Evolutionary conservation across 2,888 invertebrate genomes (phyloP).

Genomic region (Glyphotaelius pellucidus): DNA sequence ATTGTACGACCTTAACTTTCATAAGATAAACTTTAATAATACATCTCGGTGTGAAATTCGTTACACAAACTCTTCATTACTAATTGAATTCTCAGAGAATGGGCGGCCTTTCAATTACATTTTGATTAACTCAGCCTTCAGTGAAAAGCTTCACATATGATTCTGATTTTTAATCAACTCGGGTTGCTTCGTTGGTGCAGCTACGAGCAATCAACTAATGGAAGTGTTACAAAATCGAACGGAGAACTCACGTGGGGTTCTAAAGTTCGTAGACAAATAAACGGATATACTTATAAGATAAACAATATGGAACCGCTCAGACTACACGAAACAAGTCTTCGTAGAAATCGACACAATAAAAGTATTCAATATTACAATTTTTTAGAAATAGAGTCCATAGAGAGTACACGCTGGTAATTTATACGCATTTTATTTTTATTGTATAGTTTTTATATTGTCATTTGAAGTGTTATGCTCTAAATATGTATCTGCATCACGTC

Average conservation of each 20-base stretch:
- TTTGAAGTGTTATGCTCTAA: no score
- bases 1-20: no score
- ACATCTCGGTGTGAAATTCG: not conserved
- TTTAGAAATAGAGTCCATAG: not conserved
- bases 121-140: not conserved
- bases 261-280: not conserved
- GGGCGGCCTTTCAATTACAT: not conserved
- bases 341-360: not conserved
- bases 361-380: not conserved
- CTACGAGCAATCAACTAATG: constrained; percentile 9
- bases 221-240: constrained; percentile 23
- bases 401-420: not conserved
- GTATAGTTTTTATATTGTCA: no score
- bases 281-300: not conserved
- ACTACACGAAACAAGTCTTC: not conserved
- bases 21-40: not conserved
- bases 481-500: no score
- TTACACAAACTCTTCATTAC: not conserved
- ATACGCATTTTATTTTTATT: not conserved
- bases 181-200: not conserved
- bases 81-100: not conserved
- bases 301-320: not conserved
- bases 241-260: not conserved
- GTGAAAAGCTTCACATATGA: not conserved
- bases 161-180: not conserved